phyloP scores from a whole-genome alignment of 2,797 vertebrate genomes.

The Coccyzus lansbergi region DNA sequence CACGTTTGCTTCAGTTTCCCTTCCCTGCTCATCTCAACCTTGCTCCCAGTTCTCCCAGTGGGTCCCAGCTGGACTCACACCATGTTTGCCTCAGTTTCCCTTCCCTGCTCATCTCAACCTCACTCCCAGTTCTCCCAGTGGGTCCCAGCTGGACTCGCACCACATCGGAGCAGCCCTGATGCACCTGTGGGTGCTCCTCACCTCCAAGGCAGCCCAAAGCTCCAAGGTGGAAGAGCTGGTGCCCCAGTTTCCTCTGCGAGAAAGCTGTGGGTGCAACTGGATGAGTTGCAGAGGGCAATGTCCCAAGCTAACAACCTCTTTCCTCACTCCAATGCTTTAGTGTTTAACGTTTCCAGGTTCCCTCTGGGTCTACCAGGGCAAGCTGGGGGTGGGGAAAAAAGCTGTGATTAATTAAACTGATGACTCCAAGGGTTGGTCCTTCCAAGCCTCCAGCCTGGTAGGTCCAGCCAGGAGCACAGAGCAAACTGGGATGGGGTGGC shows the following conservation, averaged over 20 bases:
- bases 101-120: neutral
- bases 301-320: neutral
- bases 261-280: neutral
- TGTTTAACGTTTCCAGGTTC: neutral
- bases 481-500: neutral
- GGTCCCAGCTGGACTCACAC: neutral
- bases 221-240: rapidly evolving
- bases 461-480: neutral
- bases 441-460: neutral
- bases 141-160: neutral
- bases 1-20: neutral
- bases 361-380: neutral
- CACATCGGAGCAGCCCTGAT: neutral
- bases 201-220: neutral
- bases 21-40: neutral
- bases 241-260: neutral
- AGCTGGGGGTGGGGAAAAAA: neutral
- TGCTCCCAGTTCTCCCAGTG: rapidly evolving
- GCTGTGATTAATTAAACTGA: neutral
- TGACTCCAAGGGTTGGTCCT: neutral
- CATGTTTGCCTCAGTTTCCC: rapidly evolving
- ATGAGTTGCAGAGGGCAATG: neutral
- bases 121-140: neutral
- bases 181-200: no score
- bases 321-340: neutral